Base-by-base conservation (phyloP, 2,113 vertebrate genomes). In the Haemorhous mexicanus region DNA sequence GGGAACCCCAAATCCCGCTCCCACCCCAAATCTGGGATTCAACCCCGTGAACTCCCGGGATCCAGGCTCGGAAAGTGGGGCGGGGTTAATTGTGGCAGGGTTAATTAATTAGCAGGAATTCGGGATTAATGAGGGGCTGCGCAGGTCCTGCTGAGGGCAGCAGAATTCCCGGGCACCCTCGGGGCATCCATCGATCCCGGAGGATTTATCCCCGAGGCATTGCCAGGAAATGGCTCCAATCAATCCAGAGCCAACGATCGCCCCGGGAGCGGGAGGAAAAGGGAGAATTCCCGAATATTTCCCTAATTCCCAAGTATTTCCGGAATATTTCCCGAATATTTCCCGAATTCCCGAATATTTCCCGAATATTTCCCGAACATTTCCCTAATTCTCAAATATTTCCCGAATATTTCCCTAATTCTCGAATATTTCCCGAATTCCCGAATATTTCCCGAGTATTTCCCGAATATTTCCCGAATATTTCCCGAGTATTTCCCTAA, bases 41-140 rank as follows among this genome's bases (percentile, higher is more conserved):
- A 19, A 13, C 23, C 64, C 21, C 11, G 3, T 3, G 32, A 13
- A 26, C 2, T 5, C 64, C 6, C 32, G 4, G 11, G 11, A 17
- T 33, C 10, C 41, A 5, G 2, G 10, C 19, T 20, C 35, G 2
- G 6, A 19, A 14, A 41, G 22, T 0, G 14, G 56, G 56, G 30
- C 50, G 2, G 52, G 69, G 43, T 44, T 8, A 19, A 73, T 15
- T 3, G 26, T 24, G 7, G 13, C 41, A 7, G 50, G 26, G 49
- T 52, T 28, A 52, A 52, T 52, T 28, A 52, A 52, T 52, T 16
- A 17, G 16, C 52, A 28, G 28, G 14, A 2, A 16, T 50, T 16
- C 24, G 49, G 26, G 26, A 52, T 52, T 52, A 13, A 55, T 33
- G 53, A 33, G 24, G 2, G 37, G 52, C 30, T 6, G 30, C 21